Conservation (phyloP, 2,888 invertebrate genomes). For the Trichogramma evanescens region DNA sequence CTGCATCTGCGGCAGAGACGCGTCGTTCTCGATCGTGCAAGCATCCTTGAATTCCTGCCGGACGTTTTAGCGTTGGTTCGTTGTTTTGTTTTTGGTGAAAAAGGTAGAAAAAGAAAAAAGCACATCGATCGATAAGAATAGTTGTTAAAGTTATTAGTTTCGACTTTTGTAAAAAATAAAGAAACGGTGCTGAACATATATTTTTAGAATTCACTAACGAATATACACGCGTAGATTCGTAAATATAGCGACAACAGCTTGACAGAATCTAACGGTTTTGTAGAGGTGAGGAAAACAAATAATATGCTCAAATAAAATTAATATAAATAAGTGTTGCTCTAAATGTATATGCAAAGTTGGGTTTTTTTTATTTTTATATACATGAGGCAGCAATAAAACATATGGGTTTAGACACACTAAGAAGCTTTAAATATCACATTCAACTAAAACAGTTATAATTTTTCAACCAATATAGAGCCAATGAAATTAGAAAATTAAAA, state of each 20-base stretch:
- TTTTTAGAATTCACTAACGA: background rate
- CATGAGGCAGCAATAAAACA: too few relatives aligned
- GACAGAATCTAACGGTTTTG: too few relatives aligned
- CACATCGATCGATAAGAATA: background rate
- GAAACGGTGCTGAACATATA: background rate
- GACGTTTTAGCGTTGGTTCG: constrained; percentile 13
- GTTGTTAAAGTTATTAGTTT: background rate
- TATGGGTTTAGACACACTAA: too few relatives aligned
- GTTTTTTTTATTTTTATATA: too few relatives aligned
- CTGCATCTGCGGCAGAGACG: constrained; percentile 32
- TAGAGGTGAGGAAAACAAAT: background rate
- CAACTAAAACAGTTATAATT: too few relatives aligned
- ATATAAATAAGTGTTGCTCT: background rate
- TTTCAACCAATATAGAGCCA: background rate
- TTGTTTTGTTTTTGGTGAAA: background rate
- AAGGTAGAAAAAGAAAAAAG: background rate
- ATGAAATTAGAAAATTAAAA: background rate
- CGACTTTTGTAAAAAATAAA: background rate
- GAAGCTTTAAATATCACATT: too few relatives aligned
- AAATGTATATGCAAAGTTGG: background rate
- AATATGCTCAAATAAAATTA: background rate
- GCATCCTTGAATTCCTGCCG: constrained; percentile 45
- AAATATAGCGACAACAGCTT: too few relatives aligned
- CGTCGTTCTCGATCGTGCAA: constrained; percentile 33
- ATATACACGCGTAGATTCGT: too few relatives aligned